Evolutionary conservation across 1,140 invertebrate species (phyloP).

Genomic region (Homarus americanus): DNA sequence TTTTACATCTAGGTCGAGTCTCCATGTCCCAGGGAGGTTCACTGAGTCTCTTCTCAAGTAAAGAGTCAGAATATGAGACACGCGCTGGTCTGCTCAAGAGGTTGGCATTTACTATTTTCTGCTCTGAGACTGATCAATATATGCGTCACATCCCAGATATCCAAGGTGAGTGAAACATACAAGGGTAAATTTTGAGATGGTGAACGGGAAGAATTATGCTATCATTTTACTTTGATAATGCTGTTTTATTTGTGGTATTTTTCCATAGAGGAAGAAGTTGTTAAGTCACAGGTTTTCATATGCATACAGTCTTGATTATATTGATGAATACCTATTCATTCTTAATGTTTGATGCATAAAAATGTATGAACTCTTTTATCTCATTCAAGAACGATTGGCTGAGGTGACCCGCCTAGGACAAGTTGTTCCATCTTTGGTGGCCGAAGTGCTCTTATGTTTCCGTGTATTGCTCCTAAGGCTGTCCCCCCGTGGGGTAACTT

Average conservation of each 20-base stretch:
- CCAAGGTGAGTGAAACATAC: slow-evolving; percentile 84
- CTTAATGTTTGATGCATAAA: too few relatives aligned
- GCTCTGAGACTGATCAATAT: slow-evolving; percentile 95
- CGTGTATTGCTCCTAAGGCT: slow-evolving; percentile 92
- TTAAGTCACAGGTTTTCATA: too few relatives aligned
- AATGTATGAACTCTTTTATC: neutral
- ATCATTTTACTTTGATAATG: too few relatives aligned
- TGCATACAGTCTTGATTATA: too few relatives aligned
- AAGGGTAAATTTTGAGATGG: neutral
- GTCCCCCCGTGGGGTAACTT: slow-evolving; percentile 91
- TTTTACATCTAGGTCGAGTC: slow-evolving; percentile 82
- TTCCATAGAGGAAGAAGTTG: too few relatives aligned
- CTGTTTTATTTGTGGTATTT: too few relatives aligned
- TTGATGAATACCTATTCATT: too few relatives aligned
- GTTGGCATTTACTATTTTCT: slow-evolving; percentile 94
- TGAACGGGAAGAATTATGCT: too few relatives aligned
- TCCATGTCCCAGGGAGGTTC: slow-evolving; percentile 88
- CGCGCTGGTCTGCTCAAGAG: slow-evolving; percentile 91
- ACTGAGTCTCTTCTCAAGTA: slow-evolving; percentile 85
- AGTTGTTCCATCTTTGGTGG: slow-evolving; percentile 89
- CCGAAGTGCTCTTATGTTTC: slow-evolving; percentile 94
- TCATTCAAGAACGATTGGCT: slow-evolving; percentile 87
- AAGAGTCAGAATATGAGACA: slow-evolving; percentile 92
- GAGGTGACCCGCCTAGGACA: slow-evolving; percentile 90
- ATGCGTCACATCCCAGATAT: slow-evolving; percentile 95